Percentiles rank a stretch among this genome's conserved stretches.
phyloP scores from a whole-genome alignment of 2,888 invertebrate genomes.

The Lacanobia wlatinum region DNA sequence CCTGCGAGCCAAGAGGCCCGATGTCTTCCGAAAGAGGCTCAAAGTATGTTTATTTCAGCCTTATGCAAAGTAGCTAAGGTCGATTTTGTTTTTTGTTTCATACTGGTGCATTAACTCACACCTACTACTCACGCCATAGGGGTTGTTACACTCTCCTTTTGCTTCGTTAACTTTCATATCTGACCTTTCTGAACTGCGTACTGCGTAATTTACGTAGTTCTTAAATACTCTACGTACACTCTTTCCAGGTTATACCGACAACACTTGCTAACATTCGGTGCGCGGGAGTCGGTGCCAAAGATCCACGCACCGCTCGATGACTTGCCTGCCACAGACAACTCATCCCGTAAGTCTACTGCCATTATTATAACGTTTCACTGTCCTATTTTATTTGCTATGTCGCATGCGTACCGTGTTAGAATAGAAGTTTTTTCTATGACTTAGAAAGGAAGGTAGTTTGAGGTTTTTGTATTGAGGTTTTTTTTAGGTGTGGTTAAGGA shows the following conservation, averaged over 20 bases:
- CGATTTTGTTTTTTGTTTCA: too few relatives aligned
- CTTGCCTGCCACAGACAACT: constrained; percentile 80
- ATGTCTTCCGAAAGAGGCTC: constrained; percentile 94
- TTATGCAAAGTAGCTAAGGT: too few relatives aligned
- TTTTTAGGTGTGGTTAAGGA: not conserved
- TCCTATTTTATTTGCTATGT: constrained; percentile 21
- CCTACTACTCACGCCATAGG: too few relatives aligned
- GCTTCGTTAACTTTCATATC: too few relatives aligned
- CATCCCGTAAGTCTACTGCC: constrained; percentile 80
- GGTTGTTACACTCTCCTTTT: too few relatives aligned
- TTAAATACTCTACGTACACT: too few relatives aligned
- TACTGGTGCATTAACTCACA: too few relatives aligned
- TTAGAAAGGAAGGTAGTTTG: constrained; percentile 12
- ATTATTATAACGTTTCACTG: not conserved
- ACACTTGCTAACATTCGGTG: constrained; percentile 93
- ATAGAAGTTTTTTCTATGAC: constrained; percentile 9
- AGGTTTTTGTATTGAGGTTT: not conserved
- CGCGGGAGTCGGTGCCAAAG: constrained; percentile 87
- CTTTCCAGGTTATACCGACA: constrained; percentile 92
- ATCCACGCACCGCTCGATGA: constrained; percentile 84
- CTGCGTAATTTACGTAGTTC: too few relatives aligned
- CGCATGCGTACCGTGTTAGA: constrained; percentile 34
- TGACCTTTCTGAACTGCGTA: too few relatives aligned
- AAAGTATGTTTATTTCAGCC: constrained; percentile 54
- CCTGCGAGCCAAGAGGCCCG: constrained; percentile 93